Conservation (phyloP, 2,888 invertebrate genomes). For the Caenorhabditis zanzibari region DNA sequence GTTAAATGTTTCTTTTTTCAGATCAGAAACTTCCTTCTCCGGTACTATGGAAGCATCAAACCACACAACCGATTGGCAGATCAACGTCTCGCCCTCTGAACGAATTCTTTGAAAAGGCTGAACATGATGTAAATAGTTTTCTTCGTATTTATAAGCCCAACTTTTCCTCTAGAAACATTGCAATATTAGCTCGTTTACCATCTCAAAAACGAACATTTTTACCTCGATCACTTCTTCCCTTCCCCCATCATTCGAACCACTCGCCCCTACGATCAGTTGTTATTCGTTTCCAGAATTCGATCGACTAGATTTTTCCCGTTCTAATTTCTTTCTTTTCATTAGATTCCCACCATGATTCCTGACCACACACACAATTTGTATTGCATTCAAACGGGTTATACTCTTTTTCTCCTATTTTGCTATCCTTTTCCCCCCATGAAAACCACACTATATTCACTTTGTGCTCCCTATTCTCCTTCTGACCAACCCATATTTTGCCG, state of each 20-base stretch:
- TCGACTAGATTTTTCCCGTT: conserved; percentile 40
- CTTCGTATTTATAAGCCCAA: conserved; percentile 53
- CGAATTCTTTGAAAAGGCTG: conserved; percentile 31
- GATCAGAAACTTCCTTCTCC: conserved; percentile 82
- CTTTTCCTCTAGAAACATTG: conserved; percentile 26
- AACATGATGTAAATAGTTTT: conserved; percentile 52
- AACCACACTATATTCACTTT: conserved; percentile 49
- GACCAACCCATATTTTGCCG: conserved; percentile 64
- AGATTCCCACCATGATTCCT: conserved; percentile 54
- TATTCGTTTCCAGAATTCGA: conserved; percentile 37
- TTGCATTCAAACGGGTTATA: conserved; percentile 40
- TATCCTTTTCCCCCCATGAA: not conserved
- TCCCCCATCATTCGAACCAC: conserved; percentile 30
- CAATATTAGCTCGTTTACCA: conserved; percentile 43
- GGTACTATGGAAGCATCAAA: conserved; percentile 82
- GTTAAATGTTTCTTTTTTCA: no score
- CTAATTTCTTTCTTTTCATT: conserved; percentile 28
- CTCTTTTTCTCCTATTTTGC: conserved; percentile 26
- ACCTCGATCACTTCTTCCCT: conserved; percentile 36
- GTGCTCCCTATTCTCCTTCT: conserved; percentile 31
- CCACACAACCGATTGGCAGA: conserved; percentile 79
- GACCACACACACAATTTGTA: conserved; percentile 58
- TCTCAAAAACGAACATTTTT: conserved; percentile 18
- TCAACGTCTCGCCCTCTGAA: conserved; percentile 71
- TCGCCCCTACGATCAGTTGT: conserved; percentile 37